Base-by-base conservation (phyloP, 2,888 invertebrate species). In the Himalopsyche kuldschensis region DNA sequence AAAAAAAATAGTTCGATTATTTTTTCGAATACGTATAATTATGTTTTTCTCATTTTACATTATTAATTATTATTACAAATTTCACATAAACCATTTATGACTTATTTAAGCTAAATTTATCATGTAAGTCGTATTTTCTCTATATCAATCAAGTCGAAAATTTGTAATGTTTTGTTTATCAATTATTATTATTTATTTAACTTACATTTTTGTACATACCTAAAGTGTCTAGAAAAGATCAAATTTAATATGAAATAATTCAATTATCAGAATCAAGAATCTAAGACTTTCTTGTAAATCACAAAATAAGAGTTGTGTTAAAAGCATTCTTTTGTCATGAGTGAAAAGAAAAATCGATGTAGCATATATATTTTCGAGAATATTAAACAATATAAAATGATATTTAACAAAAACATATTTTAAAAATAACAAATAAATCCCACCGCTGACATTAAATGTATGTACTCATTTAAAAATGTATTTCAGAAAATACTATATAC, bases 81-180 rank as follows among this genome's bases (percentile, higher is more conserved):
- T 69, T 27, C 69, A 69, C 69, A 69, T 30, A 69, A 69, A 69
- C 27, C 69, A 69, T 69, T 8, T 69, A 55, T 55, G 55, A 55
- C 55, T 30, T 27, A 27, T 69, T 69, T 30, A 27, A 27, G 24
- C 27, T 69, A 30, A 69, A 27, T 69, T 69, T 69, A 30, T 69
- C 6, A 30, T 69, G 69, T 69, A 30, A 69, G 69, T 69, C 69
- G 69, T 69, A 69, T 30, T 69, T 69, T 69, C 69, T 69, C 30
- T 69, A 55, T 69, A 69, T 69, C 69, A 69, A 69, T 69, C 69
- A 69, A 69, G 69, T 69, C 69, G 69, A 69, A 69, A 69, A 69
- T 69, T 69, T 69, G 69, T 69, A 69, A 69, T 41, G 41, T 41
- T 41, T 69, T 69, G 24, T 69, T 69, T 69, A 69, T 15, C 69